Base-by-base conservation (phyloP, 1,140 invertebrate genomes). In the Berghia stephanieae region DNA sequence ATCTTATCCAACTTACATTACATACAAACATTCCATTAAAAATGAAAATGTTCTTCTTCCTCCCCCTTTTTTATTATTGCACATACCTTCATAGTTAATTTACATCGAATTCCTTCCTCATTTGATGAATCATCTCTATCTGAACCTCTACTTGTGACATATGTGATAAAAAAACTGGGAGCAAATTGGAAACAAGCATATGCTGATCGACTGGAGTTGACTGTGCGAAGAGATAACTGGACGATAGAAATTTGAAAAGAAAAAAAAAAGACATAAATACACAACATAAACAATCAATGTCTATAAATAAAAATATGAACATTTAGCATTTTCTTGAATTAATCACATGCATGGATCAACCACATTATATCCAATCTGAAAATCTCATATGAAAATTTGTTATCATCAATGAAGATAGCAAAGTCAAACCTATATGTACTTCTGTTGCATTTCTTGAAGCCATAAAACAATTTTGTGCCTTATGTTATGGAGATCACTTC, bases 161-260 rank as follows among this genome's bases (percentile, higher is more conserved):
- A 95, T 79, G 93, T 92, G 10, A 93, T 92, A 84, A 97, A 97
- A 88, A 95, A 96, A 27, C 89, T 92, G 67, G 92, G 91, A 67
- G 91, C 90, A 84, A 96, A 95, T 81, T 92, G 92, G 69, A 95
- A 93, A 86, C 93, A 93, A 16, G 92, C 93, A 88, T 94, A 96
- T 0, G 95, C 95, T 34, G 95, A 96, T 88, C 95, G 93, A 24
- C 94, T 92, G 46, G 93, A 91, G 89, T 95, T 96, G 5, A 96
- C 92, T 21, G 94, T 93, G 80, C 94, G 91, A 80, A 96, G 91
- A 57, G 92, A 91, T 67, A 90, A 49, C 89, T 90, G 76, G 42
- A 84, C 80, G 52, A 79, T 42, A 27, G 3, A 70, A 70, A 36
- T 13, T n/a, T 43, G 31, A 36, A 70, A 21, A 43, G 66, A 36